Evolutionary conservation across 2,888 invertebrate genomes (phyloP).

Genomic region (Chymomyza caudatula): DNA sequence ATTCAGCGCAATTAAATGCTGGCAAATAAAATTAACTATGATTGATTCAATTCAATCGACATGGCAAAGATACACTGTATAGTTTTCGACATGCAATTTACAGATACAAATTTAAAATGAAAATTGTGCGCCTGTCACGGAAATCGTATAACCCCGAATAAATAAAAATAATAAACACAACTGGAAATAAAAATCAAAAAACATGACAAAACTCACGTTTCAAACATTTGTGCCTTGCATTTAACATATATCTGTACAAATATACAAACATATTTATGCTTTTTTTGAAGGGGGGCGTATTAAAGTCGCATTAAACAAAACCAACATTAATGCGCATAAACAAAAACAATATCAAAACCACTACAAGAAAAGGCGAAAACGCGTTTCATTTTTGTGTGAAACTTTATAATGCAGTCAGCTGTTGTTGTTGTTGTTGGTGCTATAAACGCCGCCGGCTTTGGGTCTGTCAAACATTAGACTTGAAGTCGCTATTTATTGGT

Average conservation of each 20-base stretch:
- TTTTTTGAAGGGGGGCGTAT: slow-evolving; percentile 15
- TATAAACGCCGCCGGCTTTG: slow-evolving; percentile 5
- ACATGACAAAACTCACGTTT: slow-evolving; percentile 28
- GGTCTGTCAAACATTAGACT: slow-evolving; percentile 20
- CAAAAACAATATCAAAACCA: slow-evolving; percentile 14
- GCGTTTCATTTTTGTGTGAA: slow-evolving; percentile 18
- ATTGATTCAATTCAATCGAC: slow-evolving; percentile 51
- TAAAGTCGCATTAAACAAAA: slow-evolving; percentile 28
- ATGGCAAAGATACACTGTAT: slow-evolving; percentile 18
- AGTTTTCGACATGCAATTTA: not conserved
- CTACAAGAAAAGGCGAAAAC: not conserved
- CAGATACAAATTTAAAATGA: not conserved
- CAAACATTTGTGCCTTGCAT: slow-evolving; percentile 7
- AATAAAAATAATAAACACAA: not conserved
- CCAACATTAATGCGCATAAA: slow-evolving; percentile 2
- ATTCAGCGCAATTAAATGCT: slow-evolving; percentile 43
- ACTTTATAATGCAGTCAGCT: slow-evolving; percentile 13
- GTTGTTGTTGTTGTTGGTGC: slow-evolving; percentile 23
- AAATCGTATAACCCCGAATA: not conserved
- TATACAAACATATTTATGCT: not conserved
- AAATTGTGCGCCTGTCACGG: not conserved
- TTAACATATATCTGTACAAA: not conserved
- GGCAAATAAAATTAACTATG: slow-evolving; percentile 40
- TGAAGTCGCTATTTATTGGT: slow-evolving; percentile 20
- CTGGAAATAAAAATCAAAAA: slow-evolving; percentile 11